Percentiles rank a stretch among this genome's conserved stretches.
Evolutionary conservation across 1,140 invertebrate genomes (phyloP).

Genomic region (Pogonus chalceus): DNA sequence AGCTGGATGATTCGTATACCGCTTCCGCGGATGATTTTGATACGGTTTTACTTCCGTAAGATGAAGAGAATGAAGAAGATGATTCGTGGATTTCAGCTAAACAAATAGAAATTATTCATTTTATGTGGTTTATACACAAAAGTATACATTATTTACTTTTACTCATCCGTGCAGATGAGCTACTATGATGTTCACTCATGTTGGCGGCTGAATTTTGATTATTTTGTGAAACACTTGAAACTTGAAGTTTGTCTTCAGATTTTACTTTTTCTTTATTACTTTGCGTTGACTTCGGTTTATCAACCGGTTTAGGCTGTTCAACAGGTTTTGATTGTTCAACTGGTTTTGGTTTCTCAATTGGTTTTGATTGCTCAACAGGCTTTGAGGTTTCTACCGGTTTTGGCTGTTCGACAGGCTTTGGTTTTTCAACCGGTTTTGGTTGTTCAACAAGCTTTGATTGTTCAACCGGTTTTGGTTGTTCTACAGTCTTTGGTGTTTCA

Average conservation of each 20-base stretch:
- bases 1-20: neutral
- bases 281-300: slow-evolving; percentile 9
- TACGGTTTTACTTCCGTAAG: neutral
- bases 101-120: too few species aligned
- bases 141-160: neutral
- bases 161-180: neutral
- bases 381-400: slow-evolving; percentile 10
- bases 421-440: slow-evolving; percentile 21
- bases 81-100: neutral
- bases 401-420: slow-evolving; percentile 13
- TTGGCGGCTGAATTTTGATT: slow-evolving; percentile 30
- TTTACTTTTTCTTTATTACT: slow-evolving; percentile 7
- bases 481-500: slow-evolving; percentile 10
- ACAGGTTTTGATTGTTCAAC: slow-evolving; percentile 7
- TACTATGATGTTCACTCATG: neutral
- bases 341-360: slow-evolving; percentile 7
- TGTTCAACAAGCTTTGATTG: slow-evolving; percentile 7
- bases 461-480: slow-evolving; percentile 11
- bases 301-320: slow-evolving; percentile 19
- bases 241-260: slow-evolving; percentile 8
- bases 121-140: too few species aligned
- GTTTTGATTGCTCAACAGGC: slow-evolving; percentile 3
- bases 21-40: neutral
- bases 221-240: slow-evolving; percentile 6
- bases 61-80: neutral